Conservation (phyloP, 1,140 invertebrate species). For the Caenorhabditis briggsae region DNA sequence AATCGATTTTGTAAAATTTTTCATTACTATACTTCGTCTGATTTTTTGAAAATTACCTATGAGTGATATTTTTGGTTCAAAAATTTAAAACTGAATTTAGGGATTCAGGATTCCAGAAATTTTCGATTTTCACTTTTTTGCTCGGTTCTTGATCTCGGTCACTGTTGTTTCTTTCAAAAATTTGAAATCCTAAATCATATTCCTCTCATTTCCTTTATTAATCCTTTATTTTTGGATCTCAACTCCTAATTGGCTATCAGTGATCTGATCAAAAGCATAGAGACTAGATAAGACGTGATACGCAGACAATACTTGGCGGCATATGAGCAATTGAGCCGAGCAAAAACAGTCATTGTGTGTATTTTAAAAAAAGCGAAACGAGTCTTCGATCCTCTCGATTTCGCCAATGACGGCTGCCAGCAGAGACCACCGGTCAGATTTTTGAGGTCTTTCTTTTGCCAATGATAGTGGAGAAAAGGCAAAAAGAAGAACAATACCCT, state of each 20-base stretch:
- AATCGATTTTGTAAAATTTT: too few species aligned
- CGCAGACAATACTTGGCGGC: constrained; percentile 19
- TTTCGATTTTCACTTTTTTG: too few species aligned
- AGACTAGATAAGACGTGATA: not conserved
- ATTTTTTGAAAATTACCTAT: too few species aligned
- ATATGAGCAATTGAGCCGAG: constrained; percentile 39
- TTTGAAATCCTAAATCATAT: not conserved
- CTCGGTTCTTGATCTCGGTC: too few species aligned
- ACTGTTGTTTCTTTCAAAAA: too few species aligned
- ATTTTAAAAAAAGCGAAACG: constrained; percentile 14
- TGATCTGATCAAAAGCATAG: not conserved
- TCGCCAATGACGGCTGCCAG: constrained; percentile 3
- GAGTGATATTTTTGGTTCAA: too few species aligned
- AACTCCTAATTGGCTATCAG: not conserved
- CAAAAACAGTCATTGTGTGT: constrained; percentile 38
- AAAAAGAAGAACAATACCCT: constrained; percentile 42
- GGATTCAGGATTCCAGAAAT: too few species aligned
- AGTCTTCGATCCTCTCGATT: constrained; percentile 36
- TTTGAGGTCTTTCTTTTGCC: not conserved
- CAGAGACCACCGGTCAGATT: constrained; percentile 36
- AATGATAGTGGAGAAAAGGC: constrained; percentile 34
- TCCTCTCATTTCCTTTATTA: too few species aligned
- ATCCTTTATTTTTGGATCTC: not conserved
- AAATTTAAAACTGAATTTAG: too few species aligned
- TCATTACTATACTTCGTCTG: too few species aligned